Evolutionary conservation across 2,797 vertebrate species (phyloP).

Genomic region (Mormyrus hasselquistii): DNA sequence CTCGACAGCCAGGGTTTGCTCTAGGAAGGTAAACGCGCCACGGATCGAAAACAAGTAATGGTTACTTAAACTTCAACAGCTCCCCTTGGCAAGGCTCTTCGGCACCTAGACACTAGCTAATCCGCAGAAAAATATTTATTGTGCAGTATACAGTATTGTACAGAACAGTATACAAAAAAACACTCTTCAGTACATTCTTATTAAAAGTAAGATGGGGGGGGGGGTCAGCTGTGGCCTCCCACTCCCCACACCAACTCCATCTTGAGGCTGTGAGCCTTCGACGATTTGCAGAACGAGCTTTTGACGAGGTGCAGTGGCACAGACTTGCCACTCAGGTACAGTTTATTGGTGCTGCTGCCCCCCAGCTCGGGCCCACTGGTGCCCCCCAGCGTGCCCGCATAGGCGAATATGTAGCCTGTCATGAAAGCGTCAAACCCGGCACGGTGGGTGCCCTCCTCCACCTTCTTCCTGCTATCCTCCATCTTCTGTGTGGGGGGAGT

Average conservation of each 20-base stretch:
- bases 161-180: background rate
- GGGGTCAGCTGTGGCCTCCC: background rate
- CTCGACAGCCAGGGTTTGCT: background rate
- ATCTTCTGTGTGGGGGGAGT: background rate
- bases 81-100: background rate
- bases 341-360: conserved; percentile 74
- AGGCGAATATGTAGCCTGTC: conserved; percentile 90
- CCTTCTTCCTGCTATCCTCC: conserved; percentile 38
- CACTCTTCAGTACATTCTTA: background rate
- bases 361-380: conserved; percentile 26
- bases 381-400: conserved; percentile 56
- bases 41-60: background rate
- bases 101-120: background rate
- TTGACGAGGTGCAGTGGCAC: conserved; percentile 84
- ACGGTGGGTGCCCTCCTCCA: conserved; percentile 73
- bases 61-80: background rate
- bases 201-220: background rate
- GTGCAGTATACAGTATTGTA: background rate
- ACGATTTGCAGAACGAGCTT: conserved; percentile 86
- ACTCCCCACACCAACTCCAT: conserved; percentile 75
- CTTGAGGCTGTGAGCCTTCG: conserved; percentile 82
- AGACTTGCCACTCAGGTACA: conserved; percentile 89
- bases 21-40: background rate
- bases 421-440: conserved; percentile 97
- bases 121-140: background rate